Conservation (phyloP, 2,113 vertebrate genomes). For the Cariama cristata region DNA sequence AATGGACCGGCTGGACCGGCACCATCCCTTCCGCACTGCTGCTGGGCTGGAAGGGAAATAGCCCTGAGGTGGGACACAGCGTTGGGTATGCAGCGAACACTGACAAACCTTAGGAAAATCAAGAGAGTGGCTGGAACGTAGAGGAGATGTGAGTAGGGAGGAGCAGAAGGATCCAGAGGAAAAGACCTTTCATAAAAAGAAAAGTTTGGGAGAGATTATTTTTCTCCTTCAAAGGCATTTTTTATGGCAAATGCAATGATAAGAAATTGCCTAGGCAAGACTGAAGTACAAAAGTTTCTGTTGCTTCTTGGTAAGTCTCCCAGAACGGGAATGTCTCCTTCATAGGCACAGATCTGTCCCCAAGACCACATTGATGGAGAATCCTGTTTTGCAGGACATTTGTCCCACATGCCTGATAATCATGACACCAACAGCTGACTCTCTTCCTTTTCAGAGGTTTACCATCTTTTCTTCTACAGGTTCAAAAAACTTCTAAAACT, state of each 20-base stretch:
- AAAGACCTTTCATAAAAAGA: not conserved
- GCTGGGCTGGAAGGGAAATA: not conserved
- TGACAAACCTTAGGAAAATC: not conserved
- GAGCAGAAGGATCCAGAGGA: not conserved
- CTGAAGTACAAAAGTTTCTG: not conserved
- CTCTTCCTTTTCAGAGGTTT: not conserved
- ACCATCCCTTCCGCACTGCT: not conserved
- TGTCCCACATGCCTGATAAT: not conserved
- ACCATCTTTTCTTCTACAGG: not conserved
- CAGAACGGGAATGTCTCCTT: not conserved
- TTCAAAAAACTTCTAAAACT: not conserved
- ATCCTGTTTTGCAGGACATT: not conserved
- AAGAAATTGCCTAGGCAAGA: not conserved
- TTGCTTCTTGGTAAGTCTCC: not conserved
- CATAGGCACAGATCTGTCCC: not conserved
- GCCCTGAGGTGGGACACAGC: not conserved
- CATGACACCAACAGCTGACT: not conserved
- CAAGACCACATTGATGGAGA: rapidly evolving
- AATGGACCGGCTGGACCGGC: not conserved
- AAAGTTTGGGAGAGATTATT: not conserved
- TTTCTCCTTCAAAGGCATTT: not conserved
- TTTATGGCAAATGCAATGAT: not conserved
- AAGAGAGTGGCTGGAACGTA: not conserved
- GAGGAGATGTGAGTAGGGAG: not conserved
- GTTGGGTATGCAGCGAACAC: rapidly evolving